These are phyloP conservation scores for Marisa cornuarietis DNA, from an alignment of 1,140 invertebrate species.

Conservation along the genomic window DNA sequence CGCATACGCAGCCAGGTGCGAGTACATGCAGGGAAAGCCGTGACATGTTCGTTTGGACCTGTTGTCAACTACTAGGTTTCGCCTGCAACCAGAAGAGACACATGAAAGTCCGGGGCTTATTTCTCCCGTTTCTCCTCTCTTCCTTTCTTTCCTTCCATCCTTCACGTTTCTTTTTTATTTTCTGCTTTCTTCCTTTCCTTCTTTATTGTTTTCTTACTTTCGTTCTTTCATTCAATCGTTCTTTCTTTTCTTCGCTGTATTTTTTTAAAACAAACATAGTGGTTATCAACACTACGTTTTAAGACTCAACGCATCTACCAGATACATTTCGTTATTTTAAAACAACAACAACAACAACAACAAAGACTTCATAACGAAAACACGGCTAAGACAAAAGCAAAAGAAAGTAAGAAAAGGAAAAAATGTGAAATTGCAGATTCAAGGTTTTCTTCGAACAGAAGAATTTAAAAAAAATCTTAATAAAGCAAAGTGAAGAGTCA, in stretches of 20 bases:
- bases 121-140: background rate
- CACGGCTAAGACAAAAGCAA: too few species aligned
- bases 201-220: background rate
- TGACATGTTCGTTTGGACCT: constrained; percentile 30
- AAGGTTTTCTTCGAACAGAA: too few species aligned
- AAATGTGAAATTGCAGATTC: too few species aligned
- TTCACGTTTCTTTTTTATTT: constrained; percentile 4
- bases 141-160: background rate
- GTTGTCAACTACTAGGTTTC: background rate
- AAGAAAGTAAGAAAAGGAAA: too few species aligned
- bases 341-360: too few species aligned
- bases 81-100: background rate
- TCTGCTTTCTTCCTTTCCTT: background rate
- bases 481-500: too few species aligned
- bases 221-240: background rate
- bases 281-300: too few species aligned
- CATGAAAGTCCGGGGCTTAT: background rate
- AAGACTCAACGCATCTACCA: too few species aligned
- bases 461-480: too few species aligned
- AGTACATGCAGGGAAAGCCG: constrained; percentile 46
- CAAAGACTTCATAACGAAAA: too few species aligned
- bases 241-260: background rate
- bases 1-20: constrained; percentile 41
- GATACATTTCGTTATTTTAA: too few species aligned
- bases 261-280: too few species aligned